Base-by-base conservation (phyloP, 2,113 vertebrate species). In the Andinoacara biseriatus region DNA sequence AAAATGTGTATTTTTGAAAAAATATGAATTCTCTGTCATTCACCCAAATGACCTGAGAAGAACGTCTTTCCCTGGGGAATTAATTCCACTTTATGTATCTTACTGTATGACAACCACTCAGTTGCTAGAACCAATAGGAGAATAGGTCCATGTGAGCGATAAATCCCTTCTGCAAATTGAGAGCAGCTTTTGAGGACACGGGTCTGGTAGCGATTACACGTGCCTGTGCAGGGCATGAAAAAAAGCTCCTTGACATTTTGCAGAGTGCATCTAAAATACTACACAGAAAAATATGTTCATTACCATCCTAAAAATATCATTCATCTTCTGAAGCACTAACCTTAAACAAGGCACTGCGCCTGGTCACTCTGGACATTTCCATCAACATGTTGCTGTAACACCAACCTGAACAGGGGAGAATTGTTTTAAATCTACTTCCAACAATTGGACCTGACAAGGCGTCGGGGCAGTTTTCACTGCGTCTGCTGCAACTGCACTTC, bases 171-270 rank as follows among this genome's bases (percentile, higher is more conserved):
- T 87, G 82, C 82, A 93, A 92, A 91, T 79, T 77, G 81, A 83
- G 82, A 88, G 86, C 83, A 92, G 90, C 86, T 92, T 92, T 92
- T 52, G 49, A 92, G 87, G 85, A 89, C 90, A 78, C 76, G 67
- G 88, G 80, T 92, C 94, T 94, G 94, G 89, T 76, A 92, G 81
- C 81, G 91, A 95, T 94, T 93, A 94, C 67, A 35, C 46, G 62
- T 62, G 62, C 86, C 56, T 86, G 59, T 85, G 79, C 59, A 83
- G 58, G 5, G 35, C 60, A 78, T 54, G 17, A 76, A 88, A 49
- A 49, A 84, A 62, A 5, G 3, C 18, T 49, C 63, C 29, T 67
- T 62, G 22, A 78, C 17, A 8, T 82, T 89, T 87, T 58, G 82
- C 78, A 82, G 29, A 74, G 79, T 33, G 31, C 82, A 63, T 82